A percentile compares a stretch with the other conserved stretches of the same genome.
These are phyloP conservation scores for Tigriopus californicus DNA, from an alignment of 2,888 invertebrate species.

Conservation along the genomic window DNA sequence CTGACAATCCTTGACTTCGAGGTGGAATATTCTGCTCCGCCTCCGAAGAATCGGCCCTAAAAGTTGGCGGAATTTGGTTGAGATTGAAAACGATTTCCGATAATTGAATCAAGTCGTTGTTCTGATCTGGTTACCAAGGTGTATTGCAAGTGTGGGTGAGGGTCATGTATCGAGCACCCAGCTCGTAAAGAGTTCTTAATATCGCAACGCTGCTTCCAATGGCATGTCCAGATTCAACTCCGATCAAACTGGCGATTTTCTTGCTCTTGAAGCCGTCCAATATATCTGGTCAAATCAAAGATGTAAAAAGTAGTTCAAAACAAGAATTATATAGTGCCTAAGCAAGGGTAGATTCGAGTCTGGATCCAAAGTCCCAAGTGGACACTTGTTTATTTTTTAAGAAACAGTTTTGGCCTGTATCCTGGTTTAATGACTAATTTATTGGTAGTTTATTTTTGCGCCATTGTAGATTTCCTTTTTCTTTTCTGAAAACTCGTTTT, in stretches of 20 bases:
- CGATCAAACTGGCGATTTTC: conserved; percentile 42
- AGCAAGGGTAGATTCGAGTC: no score
- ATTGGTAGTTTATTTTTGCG: no score
- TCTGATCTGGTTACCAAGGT: conserved; percentile 42
- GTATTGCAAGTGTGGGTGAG: conserved; percentile 81
- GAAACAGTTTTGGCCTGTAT: no score
- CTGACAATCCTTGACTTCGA: conserved; percentile 9
- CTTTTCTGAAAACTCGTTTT: no score
- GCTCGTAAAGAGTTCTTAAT: conserved; percentile 65
- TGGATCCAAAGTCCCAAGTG: no score
- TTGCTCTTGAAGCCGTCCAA: conserved; percentile 30
- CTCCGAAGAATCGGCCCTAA: background rate
- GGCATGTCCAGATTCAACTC: conserved; percentile 79
- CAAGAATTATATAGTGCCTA: no score
- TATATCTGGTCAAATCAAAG: conserved; percentile 20
- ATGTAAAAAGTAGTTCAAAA: no score
- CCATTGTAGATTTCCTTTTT: no score
- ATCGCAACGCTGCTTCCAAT: conserved; percentile 74
- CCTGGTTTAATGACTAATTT: no score
- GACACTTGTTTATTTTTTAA: no score
- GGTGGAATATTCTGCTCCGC: background rate
- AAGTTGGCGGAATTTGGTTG: background rate
- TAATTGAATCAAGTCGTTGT: background rate
- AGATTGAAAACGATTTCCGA: background rate
- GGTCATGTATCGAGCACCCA: conserved; percentile 73